phyloP scores from a whole-genome alignment of 53 echinoderm and acorn worm species.

The Crossaster papposus region DNA sequence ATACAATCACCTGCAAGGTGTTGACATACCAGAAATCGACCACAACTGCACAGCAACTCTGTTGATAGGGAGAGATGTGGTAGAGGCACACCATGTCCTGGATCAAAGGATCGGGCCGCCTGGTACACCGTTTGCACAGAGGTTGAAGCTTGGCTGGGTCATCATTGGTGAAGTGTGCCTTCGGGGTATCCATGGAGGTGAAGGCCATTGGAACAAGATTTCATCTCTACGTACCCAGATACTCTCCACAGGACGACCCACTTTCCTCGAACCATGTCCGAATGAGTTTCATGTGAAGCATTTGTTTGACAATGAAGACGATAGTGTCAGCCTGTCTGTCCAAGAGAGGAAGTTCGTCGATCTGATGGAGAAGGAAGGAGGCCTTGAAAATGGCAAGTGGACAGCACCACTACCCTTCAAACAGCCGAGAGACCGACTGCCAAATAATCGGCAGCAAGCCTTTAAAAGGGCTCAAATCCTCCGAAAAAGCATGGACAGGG shows the following conservation, averaged over 20 bases:
- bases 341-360: constrained; percentile 28
- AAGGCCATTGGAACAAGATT: no score
- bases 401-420: constrained; percentile 65
- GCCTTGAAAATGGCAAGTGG: neutral
- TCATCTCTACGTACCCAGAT: no score
- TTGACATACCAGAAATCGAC: constrained; percentile 15
- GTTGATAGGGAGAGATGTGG: no score
- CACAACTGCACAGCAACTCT: neutral
- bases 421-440: constrained; percentile 37
- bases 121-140: no score
- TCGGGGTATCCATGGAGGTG: neutral
- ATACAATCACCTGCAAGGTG: constrained; percentile 9
- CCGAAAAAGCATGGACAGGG: constrained; percentile 44
- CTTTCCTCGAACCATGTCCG: constrained; percentile 31
- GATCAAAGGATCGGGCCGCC: no score
- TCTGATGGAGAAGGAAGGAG: constrained; percentile 16
- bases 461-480: constrained; percentile 54
- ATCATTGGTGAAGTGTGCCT: no score
- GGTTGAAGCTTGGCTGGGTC: no score
- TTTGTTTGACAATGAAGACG: neutral
- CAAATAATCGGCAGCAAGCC: constrained; percentile 46
- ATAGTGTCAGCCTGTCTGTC: neutral
- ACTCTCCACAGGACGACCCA: no score
- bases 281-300: constrained; percentile 36
- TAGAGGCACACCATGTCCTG: no score